A percentile compares a stretch with the other conserved stretches of the same genome.
Evolutionary conservation across 2,888 invertebrate genomes (phyloP).

Genomic region (Patella ulyssiponensis): DNA sequence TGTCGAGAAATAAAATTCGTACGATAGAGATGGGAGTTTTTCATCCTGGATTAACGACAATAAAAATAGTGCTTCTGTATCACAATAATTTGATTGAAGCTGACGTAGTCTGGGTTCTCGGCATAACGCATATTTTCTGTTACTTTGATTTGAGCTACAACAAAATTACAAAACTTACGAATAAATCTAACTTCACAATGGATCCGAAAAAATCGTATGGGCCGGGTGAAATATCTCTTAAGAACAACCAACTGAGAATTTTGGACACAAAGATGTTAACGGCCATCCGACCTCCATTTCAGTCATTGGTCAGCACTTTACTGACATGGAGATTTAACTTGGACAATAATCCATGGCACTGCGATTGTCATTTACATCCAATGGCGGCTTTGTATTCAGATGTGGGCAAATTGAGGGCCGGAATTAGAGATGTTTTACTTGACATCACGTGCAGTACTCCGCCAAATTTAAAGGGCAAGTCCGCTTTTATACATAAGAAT

Average conservation of each 20-base stretch:
- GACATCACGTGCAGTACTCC: not conserved
- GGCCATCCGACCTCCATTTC: too few species aligned
- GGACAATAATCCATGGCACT: not conserved
- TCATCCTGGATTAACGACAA: not conserved
- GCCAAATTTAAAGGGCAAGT: not conserved
- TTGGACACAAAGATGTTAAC: too few species aligned
- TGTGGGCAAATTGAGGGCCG: not conserved
- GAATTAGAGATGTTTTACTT: not conserved
- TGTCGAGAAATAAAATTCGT: not conserved
- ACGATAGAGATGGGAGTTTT: not conserved
- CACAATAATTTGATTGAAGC: not conserved
- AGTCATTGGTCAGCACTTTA: not conserved
- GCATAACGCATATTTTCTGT: not conserved
- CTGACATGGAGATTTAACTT: not conserved
- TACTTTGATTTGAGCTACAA: not conserved
- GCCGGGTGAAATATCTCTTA: too few species aligned
- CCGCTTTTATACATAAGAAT: not conserved
- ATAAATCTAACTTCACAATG: not conserved
- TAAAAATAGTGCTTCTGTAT: not conserved
- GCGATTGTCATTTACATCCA: not conserved
- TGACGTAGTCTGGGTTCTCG: not conserved
- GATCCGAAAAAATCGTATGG: too few species aligned
- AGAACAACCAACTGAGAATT: too few species aligned
- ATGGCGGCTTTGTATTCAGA: not conserved
- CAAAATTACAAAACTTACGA: not conserved